Evolutionary conservation across 2,888 invertebrate species (phyloP).

Genomic region (Hemithea aestivaria): DNA sequence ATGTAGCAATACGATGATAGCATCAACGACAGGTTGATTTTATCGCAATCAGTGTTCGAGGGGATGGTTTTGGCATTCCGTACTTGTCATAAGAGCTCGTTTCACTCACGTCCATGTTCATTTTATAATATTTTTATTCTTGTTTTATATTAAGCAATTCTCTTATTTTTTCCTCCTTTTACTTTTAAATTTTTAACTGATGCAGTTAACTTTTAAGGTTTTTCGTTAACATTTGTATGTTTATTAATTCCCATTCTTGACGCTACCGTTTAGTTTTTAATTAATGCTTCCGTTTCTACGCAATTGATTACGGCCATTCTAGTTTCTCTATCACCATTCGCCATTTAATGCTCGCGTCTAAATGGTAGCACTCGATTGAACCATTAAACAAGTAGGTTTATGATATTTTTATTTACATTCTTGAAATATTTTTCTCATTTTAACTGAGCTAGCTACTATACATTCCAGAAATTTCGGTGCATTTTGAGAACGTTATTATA

Average conservation of each 20-base stretch:
- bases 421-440: neutral
- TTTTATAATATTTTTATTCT: no score
- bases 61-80: constrained; percentile 42
- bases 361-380: constrained; percentile 10
- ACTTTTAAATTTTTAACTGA: constrained; percentile 25
- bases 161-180: constrained; percentile 33
- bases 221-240: constrained; percentile 3
- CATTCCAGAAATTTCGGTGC: neutral
- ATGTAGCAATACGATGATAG: constrained; percentile 33
- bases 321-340: constrained; percentile 15
- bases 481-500: constrained; percentile 5
- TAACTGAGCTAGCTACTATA: no score
- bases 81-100: constrained; percentile 36
- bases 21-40: constrained; percentile 49
- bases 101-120: constrained; percentile 1
- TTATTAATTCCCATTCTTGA: neutral
- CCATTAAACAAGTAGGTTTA: constrained; percentile 18
- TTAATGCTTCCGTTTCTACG: constrained; percentile 30
- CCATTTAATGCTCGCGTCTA: constrained; percentile 12
- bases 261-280: constrained; percentile 17
- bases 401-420: constrained; percentile 9
- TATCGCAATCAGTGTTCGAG: constrained; percentile 53
- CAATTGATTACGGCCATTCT: constrained; percentile 15
- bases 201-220: constrained; percentile 9
- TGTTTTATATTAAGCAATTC: neutral